These are phyloP conservation scores for Gobio occitaniae DNA, from an alignment of 2,797 vertebrate species.

Conservation along the genomic window DNA sequence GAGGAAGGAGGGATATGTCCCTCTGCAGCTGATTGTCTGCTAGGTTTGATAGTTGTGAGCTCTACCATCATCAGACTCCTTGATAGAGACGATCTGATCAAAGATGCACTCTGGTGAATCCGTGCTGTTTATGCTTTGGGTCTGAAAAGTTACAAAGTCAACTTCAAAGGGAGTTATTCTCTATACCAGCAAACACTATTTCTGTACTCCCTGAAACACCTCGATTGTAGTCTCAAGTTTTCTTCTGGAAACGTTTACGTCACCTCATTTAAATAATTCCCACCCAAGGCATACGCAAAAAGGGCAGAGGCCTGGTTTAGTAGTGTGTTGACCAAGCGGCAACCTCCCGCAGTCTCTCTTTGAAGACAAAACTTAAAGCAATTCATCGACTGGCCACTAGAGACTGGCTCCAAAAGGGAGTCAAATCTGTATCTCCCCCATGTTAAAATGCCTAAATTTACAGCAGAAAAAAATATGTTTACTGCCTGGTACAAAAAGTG, in stretches of 20 bases:
- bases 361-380: too few species aligned
- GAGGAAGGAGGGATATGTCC: not conserved
- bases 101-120: not conserved
- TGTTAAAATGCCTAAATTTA: too few species aligned
- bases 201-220: not conserved
- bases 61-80: not conserved
- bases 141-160: not conserved
- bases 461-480: too few species aligned
- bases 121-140: not conserved
- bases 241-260: not conserved
- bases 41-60: not conserved
- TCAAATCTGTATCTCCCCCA: too few species aligned
- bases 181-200: not conserved
- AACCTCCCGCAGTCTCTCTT: too few species aligned
- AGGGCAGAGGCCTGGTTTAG: too few species aligned
- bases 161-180: not conserved
- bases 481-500: too few species aligned
- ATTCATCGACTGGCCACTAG: too few species aligned
- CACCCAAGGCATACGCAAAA: too few species aligned
- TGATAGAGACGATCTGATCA: not conserved
- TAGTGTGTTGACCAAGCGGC: too few species aligned
- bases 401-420: too few species aligned
- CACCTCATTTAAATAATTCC: not conserved
- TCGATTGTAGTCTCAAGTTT: too few species aligned
- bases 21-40: not conserved